Conservation (phyloP, 2,888 invertebrate genomes). For the Limenitis camilla region DNA sequence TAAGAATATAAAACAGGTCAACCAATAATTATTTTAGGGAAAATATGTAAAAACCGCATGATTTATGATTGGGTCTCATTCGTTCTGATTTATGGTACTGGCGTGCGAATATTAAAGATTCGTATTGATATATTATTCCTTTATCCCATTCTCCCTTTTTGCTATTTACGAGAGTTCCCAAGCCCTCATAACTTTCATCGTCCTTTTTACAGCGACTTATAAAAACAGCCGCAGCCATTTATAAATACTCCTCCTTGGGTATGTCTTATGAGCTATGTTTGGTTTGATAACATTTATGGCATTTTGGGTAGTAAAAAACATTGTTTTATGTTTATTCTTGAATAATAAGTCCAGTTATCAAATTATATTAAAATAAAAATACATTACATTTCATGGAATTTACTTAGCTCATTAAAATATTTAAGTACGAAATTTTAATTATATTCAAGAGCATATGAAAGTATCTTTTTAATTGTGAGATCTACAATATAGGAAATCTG, state of each 20-base stretch:
- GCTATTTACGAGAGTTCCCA: slow-evolving; percentile 70
- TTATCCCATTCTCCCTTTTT: slow-evolving; percentile 68
- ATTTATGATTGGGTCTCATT: slow-evolving; percentile 65
- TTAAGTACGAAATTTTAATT: no score
- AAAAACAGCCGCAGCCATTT: slow-evolving; percentile 49
- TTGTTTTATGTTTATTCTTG: neutral
- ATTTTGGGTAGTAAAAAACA: slow-evolving; percentile 1
- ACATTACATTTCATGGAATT: no score
- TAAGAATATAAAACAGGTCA: slow-evolving; percentile 6
- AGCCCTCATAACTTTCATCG: slow-evolving; percentile 69
- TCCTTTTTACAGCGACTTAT: slow-evolving; percentile 68
- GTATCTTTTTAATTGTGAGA: no score
- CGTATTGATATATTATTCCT: slow-evolving; percentile 75
- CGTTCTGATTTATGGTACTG: slow-evolving; percentile 67
- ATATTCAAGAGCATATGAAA: no score
- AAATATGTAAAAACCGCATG: slow-evolving; percentile 48
- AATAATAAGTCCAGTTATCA: neutral
- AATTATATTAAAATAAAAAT: no score
- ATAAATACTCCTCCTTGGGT: slow-evolving; percentile 43
- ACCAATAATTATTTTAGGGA: slow-evolving; percentile 35
- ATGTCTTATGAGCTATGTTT: slow-evolving; percentile 24
- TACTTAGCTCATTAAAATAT: no score
- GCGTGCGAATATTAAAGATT: slow-evolving; percentile 73
- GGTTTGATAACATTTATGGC: slow-evolving; percentile 3
- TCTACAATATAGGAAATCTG: no score